A percentile compares a stretch with the other conserved stretches of the same genome.
phyloP scores from a whole-genome alignment of 2,113 vertebrate species.

The Larimichthys polyactis region DNA sequence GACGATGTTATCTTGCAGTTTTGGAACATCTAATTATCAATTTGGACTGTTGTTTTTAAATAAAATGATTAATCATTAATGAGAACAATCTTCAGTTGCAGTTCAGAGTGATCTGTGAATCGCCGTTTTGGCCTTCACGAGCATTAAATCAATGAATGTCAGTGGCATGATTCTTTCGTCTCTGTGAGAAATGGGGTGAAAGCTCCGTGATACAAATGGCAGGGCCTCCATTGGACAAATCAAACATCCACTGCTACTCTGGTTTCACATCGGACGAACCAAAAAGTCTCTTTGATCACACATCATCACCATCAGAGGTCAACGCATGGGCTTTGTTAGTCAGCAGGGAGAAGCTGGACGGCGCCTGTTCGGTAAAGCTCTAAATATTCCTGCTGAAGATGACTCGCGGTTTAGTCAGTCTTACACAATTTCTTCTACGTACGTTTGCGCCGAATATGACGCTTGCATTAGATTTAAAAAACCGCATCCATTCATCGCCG shows the following conservation, averaged over 20 bases:
- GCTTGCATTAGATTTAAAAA: not conserved
- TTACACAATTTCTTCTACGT: not conserved
- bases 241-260: not conserved
- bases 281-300: not conserved
- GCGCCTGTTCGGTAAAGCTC: slow-evolving; percentile 1
- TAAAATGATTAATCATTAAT: not conserved
- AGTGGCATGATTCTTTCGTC: not conserved
- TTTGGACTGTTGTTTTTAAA: not conserved
- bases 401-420: not conserved
- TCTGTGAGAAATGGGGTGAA: slow-evolving; percentile 18
- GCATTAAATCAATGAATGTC: slow-evolving; percentile 11
- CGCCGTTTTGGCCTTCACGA: not conserved
- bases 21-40: not conserved
- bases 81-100: not conserved
- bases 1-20: not conserved
- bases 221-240: not conserved
- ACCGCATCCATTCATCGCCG: not conserved
- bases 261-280: not conserved
- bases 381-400: slow-evolving; percentile 3
- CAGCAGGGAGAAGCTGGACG: slow-evolving; percentile 14
- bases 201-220: not conserved
- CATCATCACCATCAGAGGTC: not conserved
- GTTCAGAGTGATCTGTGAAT: not conserved
- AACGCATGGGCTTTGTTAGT: not conserved
- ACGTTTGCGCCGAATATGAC: no score